Evolutionary conservation across 2,888 invertebrate genomes (phyloP).

Genomic region (Steinernema carpocapsae): DNA sequence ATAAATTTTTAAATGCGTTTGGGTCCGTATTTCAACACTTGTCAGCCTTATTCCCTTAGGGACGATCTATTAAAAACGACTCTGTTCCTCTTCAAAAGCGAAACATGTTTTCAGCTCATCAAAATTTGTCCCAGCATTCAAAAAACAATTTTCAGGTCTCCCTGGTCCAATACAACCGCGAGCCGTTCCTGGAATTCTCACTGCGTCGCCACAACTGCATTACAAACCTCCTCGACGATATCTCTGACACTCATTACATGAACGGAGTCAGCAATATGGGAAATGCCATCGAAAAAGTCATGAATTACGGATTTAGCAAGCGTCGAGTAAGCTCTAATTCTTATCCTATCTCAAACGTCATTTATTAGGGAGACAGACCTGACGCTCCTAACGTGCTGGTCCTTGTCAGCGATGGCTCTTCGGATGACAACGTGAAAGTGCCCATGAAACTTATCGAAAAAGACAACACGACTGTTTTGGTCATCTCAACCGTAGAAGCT

Average conservation of each 20-base stretch:
- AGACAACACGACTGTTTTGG: slow-evolving; percentile 48
- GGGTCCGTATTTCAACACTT: no score
- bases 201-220: slow-evolving; percentile 61
- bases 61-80: no score
- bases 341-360: not conserved
- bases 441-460: slow-evolving; percentile 11
- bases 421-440: slow-evolving; percentile 46
- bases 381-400: slow-evolving; percentile 60
- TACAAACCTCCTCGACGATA: slow-evolving; percentile 57
- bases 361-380: slow-evolving; percentile 59
- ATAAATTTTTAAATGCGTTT: no score
- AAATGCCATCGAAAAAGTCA: slow-evolving; percentile 60
- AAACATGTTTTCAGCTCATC: no score
- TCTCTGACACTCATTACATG: slow-evolving; percentile 60
- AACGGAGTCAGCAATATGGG: slow-evolving; percentile 58
- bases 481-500: slow-evolving; percentile 58
- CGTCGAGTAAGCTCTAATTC: slow-evolving; percentile 48
- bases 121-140: no score
- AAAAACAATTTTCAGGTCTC: slow-evolving; percentile 57
- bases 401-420: slow-evolving; percentile 58
- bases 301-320: slow-evolving; percentile 61
- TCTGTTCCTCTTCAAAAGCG: no score
- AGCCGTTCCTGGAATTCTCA: slow-evolving; percentile 65
- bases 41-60: no score
- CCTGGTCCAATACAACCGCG: slow-evolving; percentile 60